These are phyloP conservation scores for Coptodon rendalli DNA, from an alignment of 2,113 vertebrate genomes.

Conservation along the genomic window DNA sequence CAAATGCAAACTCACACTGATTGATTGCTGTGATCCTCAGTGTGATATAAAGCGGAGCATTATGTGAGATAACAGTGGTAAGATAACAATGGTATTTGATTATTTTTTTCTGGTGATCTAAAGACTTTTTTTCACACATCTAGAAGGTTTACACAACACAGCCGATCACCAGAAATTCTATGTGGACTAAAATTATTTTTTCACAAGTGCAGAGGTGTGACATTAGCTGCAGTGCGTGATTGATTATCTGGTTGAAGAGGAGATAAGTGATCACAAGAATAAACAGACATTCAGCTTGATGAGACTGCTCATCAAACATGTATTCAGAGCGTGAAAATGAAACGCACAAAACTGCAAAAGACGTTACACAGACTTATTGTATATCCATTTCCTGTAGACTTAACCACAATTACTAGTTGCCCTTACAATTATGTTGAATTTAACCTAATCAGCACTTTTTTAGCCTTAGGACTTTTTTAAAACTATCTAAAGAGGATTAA, in stretches of 20 bases:
- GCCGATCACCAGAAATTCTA: neutral
- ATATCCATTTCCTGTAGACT: neutral
- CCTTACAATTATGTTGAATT: neutral
- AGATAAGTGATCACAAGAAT: conserved; percentile 5
- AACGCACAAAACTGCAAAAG: neutral
- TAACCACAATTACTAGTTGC: neutral
- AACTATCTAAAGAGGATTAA: neutral
- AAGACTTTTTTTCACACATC: neutral
- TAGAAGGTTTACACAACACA: neutral
- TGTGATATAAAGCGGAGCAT: conserved; percentile 46
- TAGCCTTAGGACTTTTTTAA: neutral
- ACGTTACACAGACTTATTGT: neutral
- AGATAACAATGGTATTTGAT: conserved; percentile 29
- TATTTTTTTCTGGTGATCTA: neutral
- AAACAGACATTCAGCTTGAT: neutral
- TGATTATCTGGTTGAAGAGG: neutral
- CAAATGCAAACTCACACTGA: conserved; percentile 36
- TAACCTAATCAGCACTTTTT: neutral
- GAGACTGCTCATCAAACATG: neutral
- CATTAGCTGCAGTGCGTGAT: neutral
- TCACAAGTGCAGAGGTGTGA: neutral
- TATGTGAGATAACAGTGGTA: conserved; percentile 27
- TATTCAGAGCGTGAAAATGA: neutral
- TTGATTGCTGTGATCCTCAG: conserved; percentile 27
- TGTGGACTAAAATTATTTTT: neutral